Evolutionary conservation across 37 sponge, comb jelly and placozoan species (phyloP), one percentile per base, ranked within the genome.

Genomic region (Ianthella basta): DNA sequence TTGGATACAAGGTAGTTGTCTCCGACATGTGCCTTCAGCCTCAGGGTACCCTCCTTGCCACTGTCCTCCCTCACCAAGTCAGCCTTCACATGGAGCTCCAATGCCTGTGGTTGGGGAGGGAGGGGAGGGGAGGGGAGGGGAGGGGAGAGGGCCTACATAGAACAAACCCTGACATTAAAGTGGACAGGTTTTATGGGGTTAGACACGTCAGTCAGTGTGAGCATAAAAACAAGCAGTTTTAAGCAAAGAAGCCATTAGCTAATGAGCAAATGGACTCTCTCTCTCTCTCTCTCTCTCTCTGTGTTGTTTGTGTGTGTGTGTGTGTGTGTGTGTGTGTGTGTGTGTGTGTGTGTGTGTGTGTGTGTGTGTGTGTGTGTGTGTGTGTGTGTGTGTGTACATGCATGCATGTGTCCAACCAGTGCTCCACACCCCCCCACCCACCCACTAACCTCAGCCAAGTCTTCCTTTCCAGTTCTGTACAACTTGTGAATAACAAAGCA

Each of bases 1-100:
- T 85, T 91, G 20, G 87, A 89, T n/a, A 81, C 14, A 21, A 89
- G 69, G 44, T 39, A 53, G 21, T 38, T 34, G 29, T 89, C 83
- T 3, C 84, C 88, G 8, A 95, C 37, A 30, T 68, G 66, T 1
- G 88, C 88, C 24, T 33, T 18, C 40, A 95, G 68, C 15, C 5
- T 21, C 68, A 87, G 68, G 36, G 55, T 57, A 12, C 85, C 79
- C 8, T 13, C 55, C 86, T 29, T 41, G 6, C 8, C 8, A 25
- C 40, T 59, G 35, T 88, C 64, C 50, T 82, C 70, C 79, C 79
- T 84, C 19, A 55, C 65, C 8, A 83, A 59, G n/a, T 50, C 30
- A 16, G 80, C 80, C 56, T 55, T 39, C 20, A 70, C 65, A 32
- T 23, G 64, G 1, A 84, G 30, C 18, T 77, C 77, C 63, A 79